A percentile compares a stretch with the other conserved stretches of the same genome.
phyloP scores from a whole-genome alignment of 2,113 vertebrate species.

The Dipodomys ordii region DNA sequence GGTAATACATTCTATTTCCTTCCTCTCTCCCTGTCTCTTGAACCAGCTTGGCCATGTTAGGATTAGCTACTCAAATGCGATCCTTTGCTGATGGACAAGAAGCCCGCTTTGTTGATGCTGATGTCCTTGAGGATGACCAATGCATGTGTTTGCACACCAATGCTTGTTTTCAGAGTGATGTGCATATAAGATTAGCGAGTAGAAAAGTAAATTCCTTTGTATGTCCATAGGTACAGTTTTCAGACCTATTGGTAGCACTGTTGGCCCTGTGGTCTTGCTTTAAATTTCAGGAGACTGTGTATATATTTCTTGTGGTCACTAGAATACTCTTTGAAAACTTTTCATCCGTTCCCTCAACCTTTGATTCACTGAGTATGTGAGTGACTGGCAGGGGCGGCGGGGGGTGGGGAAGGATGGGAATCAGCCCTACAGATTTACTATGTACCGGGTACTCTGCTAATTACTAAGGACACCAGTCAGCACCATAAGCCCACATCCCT shows the following conservation, averaged over 20 bases:
- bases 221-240: background rate
- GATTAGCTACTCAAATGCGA: background rate
- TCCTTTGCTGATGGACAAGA: conserved; percentile 29
- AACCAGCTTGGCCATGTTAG: too few relatives aligned
- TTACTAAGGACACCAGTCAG: background rate
- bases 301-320: background rate
- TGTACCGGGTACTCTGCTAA: background rate
- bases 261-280: background rate
- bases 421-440: background rate
- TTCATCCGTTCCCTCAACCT: background rate
- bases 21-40: background rate
- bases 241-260: background rate
- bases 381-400: background rate
- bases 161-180: background rate
- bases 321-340: conserved; percentile 32
- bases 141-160: background rate
- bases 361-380: background rate
- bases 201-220: background rate
- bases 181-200: background rate
- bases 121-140: background rate
- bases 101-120: background rate
- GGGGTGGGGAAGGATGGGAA: background rate
- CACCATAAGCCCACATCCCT: background rate
- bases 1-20: background rate
- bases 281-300: background rate